Conservation (phyloP, 2,113 vertebrate species). For the Trogon surrucura region DNA sequence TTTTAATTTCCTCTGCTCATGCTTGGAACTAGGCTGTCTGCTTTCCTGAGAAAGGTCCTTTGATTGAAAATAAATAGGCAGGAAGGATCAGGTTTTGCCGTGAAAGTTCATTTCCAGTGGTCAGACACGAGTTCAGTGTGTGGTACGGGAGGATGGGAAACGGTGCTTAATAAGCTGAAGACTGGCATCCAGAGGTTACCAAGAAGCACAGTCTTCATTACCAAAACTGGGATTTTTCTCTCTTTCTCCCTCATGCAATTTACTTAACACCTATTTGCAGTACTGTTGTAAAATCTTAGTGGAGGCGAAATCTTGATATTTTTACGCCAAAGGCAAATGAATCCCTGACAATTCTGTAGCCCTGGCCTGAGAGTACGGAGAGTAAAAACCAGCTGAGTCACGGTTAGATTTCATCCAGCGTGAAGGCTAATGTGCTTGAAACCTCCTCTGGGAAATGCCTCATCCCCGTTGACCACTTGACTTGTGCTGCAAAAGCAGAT, state of each 20-base stretch:
- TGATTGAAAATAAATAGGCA: background rate
- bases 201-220: background rate
- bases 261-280: background rate
- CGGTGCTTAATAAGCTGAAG: background rate
- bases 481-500: background rate
- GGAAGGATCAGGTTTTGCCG: background rate
- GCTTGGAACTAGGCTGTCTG: background rate
- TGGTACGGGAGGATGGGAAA: background rate
- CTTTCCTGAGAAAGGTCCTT: background rate
- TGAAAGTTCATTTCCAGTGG: background rate
- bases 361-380: background rate
- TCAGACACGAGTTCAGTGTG: background rate
- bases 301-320: background rate
- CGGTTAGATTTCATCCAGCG: background rate
- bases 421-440: background rate
- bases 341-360: background rate
- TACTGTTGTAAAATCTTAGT: background rate
- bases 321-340: background rate
- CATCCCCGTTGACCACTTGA: background rate
- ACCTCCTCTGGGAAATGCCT: background rate
- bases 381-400: background rate
- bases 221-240: background rate
- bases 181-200: background rate
- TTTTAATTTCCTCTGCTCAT: background rate
- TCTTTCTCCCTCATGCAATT: background rate